Evolutionary conservation across 2,113 vertebrate species (phyloP).

Genomic region (Eclectus roratus): DNA sequence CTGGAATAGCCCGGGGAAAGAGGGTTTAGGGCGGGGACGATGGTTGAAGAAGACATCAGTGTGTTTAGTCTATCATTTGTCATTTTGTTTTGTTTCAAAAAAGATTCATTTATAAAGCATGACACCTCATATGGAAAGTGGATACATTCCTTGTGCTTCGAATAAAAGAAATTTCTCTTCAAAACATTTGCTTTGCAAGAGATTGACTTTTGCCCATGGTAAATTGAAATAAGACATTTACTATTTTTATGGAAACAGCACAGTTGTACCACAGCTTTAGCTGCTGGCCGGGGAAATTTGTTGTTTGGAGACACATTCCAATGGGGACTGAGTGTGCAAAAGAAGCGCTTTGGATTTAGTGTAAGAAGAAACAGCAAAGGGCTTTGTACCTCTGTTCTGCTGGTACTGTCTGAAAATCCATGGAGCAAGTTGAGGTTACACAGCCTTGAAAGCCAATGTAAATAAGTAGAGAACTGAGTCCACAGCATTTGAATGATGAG

Average conservation of each 20-base stretch:
- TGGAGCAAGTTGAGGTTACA: not conserved
- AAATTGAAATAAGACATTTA: not conserved
- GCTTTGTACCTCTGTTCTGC: not conserved
- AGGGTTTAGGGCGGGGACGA: not conserved
- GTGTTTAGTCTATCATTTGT: not conserved
- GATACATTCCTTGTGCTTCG: not conserved
- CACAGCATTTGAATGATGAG: not conserved
- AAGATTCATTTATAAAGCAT: not conserved
- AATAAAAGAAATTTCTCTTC: not conserved
- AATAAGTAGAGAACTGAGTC: not conserved
- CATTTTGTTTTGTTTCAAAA: not conserved
- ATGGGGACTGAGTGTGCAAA: not conserved
- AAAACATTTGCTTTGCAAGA: not conserved
- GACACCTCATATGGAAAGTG: accelerated
- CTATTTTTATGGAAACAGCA: not conserved
- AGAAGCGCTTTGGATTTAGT: not conserved
- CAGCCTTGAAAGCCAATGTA: not conserved
- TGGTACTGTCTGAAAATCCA: accelerated
- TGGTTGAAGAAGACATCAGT: accelerated
- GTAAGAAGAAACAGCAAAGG: not conserved
- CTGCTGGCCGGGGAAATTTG: not conserved
- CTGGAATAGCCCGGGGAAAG: not conserved
- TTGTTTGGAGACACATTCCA: not conserved
- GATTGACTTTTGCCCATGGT: not conserved
- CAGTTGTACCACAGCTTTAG: not conserved